phyloP scores from a whole-genome alignment of 2,888 invertebrate species.

The Epistrophella euchroma region DNA sequence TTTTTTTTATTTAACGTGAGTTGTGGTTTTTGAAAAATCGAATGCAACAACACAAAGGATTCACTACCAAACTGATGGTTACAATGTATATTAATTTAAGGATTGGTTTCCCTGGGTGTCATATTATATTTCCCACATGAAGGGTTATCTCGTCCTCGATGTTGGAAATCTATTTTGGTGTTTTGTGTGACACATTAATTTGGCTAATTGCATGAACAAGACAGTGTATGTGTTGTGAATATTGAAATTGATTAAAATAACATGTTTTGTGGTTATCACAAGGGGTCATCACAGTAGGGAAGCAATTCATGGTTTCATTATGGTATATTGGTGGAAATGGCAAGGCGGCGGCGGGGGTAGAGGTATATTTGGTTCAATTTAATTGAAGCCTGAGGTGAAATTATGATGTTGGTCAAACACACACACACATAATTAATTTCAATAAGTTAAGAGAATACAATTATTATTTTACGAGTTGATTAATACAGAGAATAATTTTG shows the following conservation, averaged over 20 bases:
- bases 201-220: conserved; percentile 38
- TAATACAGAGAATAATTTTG: not conserved
- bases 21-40: not conserved
- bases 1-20: no score
- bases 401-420: not conserved
- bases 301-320: conserved; percentile 15
- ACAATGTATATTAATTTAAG: conserved; percentile 14
- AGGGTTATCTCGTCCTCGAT: conserved; percentile 1
- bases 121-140: conserved; percentile 3
- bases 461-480: not conserved
- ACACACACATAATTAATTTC: not conserved
- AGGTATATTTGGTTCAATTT: not conserved
- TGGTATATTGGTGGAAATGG: not conserved
- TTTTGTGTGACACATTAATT: conserved; percentile 48
- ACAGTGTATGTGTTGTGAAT: conserved; percentile 32
- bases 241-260: conserved; percentile 55
- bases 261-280: conserved; percentile 24
- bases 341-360: not conserved
- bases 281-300: not conserved
- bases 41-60: not conserved
- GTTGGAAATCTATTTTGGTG: conserved; percentile 30
- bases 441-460: conserved; percentile 6
- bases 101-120: conserved; percentile 19
- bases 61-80: not conserved
- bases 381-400: conserved; percentile 15